Base-by-base conservation (phyloP, 2,888 invertebrate genomes). In the Perizoma affinitatum region DNA sequence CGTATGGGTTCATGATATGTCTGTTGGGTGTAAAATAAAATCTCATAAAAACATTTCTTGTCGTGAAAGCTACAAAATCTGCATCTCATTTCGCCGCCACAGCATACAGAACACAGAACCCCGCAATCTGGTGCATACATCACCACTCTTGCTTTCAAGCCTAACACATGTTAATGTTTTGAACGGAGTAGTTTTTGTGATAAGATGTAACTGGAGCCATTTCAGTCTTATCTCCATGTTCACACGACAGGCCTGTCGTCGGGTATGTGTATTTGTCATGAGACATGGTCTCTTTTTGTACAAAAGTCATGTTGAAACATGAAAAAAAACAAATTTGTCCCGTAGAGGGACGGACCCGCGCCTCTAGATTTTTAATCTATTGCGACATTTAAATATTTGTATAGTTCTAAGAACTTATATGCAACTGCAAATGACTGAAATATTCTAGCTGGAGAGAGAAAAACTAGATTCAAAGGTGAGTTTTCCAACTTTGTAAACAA, bases 161-260 rank as follows among this genome's bases (percentile, higher is more conserved):
- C 8, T 61, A 66, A 70, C 71, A 74, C 70, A 72, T 79, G 76
- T 77, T 78, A 71, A 76, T 66, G 68, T 71, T 75, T 76, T 73
- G 36, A 58, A 8, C 48, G n/a, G 53, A 59, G 60, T 63, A 55
- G 58, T 57, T 59, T 76, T 76, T 70, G 71, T 63, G 69, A 71
- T 71, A 68, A 73, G 69, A 59, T 72, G 76, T 72, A 73, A 77
- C 67, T 68, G 68, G 73, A 71, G 70, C 63, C 72, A 58, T 52
- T 58, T n/a, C 22, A 54, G 45, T 36, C 69, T 83, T 85, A 82
- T 84, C 85, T 80, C 51, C 71, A 59, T 74, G 83, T 87, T 87
- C 88, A 86, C 88, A 88, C 86, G 85, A 75, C 75, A 70, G 68
- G 34, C 45, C n/a, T 59, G 63, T 55, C 58, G 58, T 53, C 58